Percentiles rank a stretch among this genome's conserved stretches.
phyloP scores from a whole-genome alignment of 2,113 vertebrate species.

The Acanthisitta chloris region DNA sequence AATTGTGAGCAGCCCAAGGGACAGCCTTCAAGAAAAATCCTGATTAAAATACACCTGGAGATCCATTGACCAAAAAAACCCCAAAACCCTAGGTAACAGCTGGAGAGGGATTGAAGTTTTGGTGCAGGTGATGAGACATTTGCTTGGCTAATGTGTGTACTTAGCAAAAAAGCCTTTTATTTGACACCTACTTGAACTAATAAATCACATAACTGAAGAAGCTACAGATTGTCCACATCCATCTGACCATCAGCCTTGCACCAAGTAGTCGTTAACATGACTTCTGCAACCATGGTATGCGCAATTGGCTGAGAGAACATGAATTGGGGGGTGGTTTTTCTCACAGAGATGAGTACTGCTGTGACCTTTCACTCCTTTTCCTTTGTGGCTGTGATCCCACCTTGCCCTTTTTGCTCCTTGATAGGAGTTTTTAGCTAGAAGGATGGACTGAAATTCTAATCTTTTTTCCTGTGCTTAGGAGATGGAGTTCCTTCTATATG shows the following conservation, averaged over 20 bases:
- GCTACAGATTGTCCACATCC: neutral
- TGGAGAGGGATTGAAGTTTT: neutral
- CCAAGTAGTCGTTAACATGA: rapidly evolving
- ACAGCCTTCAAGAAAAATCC: neutral
- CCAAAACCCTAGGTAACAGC: neutral
- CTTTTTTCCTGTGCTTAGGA: neutral
- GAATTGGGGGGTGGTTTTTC: neutral
- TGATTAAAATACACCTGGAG: neutral
- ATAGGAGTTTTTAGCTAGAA: neutral
- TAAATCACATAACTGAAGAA: neutral
- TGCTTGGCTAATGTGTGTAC: rapidly evolving
- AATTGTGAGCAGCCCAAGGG: neutral
- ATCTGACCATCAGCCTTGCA: neutral
- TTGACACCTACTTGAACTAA: neutral
- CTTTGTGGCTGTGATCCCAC: neutral
- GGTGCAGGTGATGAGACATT: neutral
- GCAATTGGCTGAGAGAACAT: neutral
- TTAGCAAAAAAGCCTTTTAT: neutral
- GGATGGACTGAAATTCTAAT: neutral
- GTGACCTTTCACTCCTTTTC: neutral
- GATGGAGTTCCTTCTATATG: neutral
- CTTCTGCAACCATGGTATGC: neutral
- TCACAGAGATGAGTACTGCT: neutral
- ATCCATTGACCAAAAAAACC: neutral
- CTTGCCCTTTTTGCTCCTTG: neutral